Percentiles rank a stretch among this genome's conserved stretches.
Conservation (phyloP, 2,888 invertebrate species). For the Perizoma affinitatum region DNA sequence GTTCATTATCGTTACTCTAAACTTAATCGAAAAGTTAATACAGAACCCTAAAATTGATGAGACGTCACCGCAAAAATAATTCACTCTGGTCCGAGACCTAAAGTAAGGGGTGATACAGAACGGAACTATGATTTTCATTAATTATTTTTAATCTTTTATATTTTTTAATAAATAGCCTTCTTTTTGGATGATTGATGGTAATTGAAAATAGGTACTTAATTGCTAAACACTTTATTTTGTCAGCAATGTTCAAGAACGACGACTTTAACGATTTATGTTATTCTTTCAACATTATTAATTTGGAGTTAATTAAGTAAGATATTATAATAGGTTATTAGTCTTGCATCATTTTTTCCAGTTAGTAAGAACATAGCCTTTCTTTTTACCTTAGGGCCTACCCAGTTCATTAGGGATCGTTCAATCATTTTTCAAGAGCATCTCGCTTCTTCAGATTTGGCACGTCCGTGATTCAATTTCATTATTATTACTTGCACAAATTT, state of each 20-base stretch:
- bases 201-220: no score
- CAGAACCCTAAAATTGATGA: constrained; percentile 55
- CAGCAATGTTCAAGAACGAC: no score
- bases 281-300: no score
- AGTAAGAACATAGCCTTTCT: constrained; percentile 45
- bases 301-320: no score
- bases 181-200: no score
- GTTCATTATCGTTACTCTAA: constrained; percentile 57
- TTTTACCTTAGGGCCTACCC: constrained; percentile 67
- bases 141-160: no score
- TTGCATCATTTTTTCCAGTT: background rate
- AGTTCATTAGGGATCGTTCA: constrained; percentile 74
- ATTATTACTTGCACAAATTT: constrained; percentile 8
- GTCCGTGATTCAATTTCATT: constrained; percentile 29
- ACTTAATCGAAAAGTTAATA: constrained; percentile 58
- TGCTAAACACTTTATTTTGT: no score
- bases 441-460: constrained; percentile 37
- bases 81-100: constrained; percentile 45
- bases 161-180: no score
- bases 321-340: no score
- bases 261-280: no score
- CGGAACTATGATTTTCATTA: no score
- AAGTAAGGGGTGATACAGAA: constrained; percentile 35
- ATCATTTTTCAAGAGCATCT: constrained; percentile 64
- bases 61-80: constrained; percentile 61